Evolutionary conservation across 2,888 invertebrate genomes (phyloP).

Genomic region (Mythimna pallens): DNA sequence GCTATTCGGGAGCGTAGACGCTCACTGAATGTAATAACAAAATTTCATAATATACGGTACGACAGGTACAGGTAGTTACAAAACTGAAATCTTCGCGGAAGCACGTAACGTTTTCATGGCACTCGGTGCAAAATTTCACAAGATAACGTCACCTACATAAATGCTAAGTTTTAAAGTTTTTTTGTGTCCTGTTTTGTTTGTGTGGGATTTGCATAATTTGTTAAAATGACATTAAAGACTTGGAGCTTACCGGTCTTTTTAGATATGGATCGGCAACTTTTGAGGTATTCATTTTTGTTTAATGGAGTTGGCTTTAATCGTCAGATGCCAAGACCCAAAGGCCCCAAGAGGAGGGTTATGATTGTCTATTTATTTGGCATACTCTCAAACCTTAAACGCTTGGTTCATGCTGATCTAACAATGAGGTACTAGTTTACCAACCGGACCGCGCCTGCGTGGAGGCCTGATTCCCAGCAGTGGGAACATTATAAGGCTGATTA

Average conservation of each 20-base stretch:
- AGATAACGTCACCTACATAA: slow-evolving; percentile 72
- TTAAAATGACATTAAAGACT: slow-evolving; percentile 36
- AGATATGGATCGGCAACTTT: slow-evolving; percentile 18
- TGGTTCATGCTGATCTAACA: too few relatives aligned
- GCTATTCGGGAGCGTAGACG: slow-evolving; percentile 53
- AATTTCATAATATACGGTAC: slow-evolving; percentile 69
- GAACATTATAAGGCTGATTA: too few relatives aligned
- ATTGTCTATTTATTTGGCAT: not conserved
- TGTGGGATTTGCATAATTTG: slow-evolving; percentile 50
- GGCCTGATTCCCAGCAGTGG: too few relatives aligned
- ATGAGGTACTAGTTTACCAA: too few relatives aligned
- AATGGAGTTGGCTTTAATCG: not conserved
- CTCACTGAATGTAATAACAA: slow-evolving; percentile 58
- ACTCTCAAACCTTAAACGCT: too few relatives aligned
- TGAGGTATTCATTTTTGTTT: slow-evolving; percentile 12
- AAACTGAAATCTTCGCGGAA: slow-evolving; percentile 72
- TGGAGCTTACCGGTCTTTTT: slow-evolving; percentile 33
- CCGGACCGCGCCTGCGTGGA: too few relatives aligned
- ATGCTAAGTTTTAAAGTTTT: slow-evolving; percentile 68
- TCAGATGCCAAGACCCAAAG: not conserved
- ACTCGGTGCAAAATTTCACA: slow-evolving; percentile 72
- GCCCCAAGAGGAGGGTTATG: not conserved
- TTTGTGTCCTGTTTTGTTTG: slow-evolving; percentile 56
- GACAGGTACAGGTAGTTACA: slow-evolving; percentile 73
- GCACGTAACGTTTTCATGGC: slow-evolving; percentile 78